Evolutionary conservation across 2,888 invertebrate genomes (phyloP), one percentile per base, ranked within the genome.

Genomic region (Chironomus riparius): DNA sequence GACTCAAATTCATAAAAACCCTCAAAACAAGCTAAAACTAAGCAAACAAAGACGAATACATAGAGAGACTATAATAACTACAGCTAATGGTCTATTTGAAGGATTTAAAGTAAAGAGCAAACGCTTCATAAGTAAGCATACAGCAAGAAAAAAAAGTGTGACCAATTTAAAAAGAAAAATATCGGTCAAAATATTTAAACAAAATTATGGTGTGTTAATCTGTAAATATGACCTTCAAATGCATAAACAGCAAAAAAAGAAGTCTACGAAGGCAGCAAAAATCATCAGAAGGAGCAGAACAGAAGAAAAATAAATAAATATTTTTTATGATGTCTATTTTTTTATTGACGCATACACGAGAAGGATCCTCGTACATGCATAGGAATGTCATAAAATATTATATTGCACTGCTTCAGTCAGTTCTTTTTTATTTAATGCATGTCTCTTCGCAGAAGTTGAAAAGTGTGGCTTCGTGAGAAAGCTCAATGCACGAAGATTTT

Each of bases 381-480:
- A 24, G n/a, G 13, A 50, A 56, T 7, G 71, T 56, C 15, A 28
- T 71, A 71, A 71, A 56, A 56, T 2, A 24, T 65, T 56, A 38
- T 38, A 38, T 38, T 38, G 38, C 18, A 56, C 18, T 56, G 56
- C n/a, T 56, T 18, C 21, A 22, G 68, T 18, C 22, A 24, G 18
- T 13, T 5, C 4, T 65, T 18, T 10, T 3, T 65, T 21, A n/a
- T 18, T 68, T 24, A n/a, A 18, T n/a, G 6, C 22, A 22, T n/a
- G 6, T 71, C 12, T 22, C 13, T 71, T 73, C 65, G 61, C 12
- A 73, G 73, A 61, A 73, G 73, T 73, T 65, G 28, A 15, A 62
- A 73, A 73, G 73, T 47, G 73, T 73, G 73, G 62, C 73, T 73
- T 73, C 73, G 73, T 73, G 73, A 62, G 73, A 73, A 73, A 71